Base-by-base conservation (phyloP, 2,797 vertebrate genomes). In the Chaenodraco wilsoni region DNA sequence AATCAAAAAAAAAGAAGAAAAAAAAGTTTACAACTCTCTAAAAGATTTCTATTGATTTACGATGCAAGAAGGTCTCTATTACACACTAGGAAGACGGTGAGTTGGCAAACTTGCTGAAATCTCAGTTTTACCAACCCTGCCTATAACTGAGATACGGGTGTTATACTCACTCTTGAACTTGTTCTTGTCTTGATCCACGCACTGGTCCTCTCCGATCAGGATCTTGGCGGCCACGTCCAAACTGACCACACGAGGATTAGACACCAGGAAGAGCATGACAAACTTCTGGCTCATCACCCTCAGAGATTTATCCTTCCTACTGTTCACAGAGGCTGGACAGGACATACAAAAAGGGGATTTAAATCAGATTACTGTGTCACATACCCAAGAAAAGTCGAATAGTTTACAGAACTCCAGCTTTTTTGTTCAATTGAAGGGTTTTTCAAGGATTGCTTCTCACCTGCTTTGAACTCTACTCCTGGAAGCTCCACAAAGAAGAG, bases 251-350 rank as follows among this genome's bases (percentile, higher is more conserved):
- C 95, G 96, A 63, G 97, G 96, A 27, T 87, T 91, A 0, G 96
- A 98, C 63, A 99, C 97, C 83, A 99, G 94, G 88, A 99, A 99
- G 48, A 99, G 92, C 98, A 98, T 99, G 82, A 99, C 96, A 71
- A 99, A 99, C 90, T 99, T 98, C 92, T 99, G 97, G 90, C 97
- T 99, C 97, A 99, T 98, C 78, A 99, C 97, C 72, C 97, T 90
- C 83, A 99, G 91, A 76, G 98, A 98, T 78, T 99, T 99, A 89
- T 98, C 97, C 88, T 99, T 99, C 76, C 96, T 94, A 83, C 97
- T 97, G 69, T 97, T 98, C 15, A 96, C 95, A 19, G 97, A 97
- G 0, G 95, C 97, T 97, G 90, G 41, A 50, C 48, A 23, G 13
- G 52, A 58, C 15, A 45, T 44, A 77, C 2, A 48, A 1, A 41